Evolutionary conservation across 2,797 vertebrate genomes (phyloP), one percentile per base, ranked within the genome.

Genomic region (Coilia nasus): DNA sequence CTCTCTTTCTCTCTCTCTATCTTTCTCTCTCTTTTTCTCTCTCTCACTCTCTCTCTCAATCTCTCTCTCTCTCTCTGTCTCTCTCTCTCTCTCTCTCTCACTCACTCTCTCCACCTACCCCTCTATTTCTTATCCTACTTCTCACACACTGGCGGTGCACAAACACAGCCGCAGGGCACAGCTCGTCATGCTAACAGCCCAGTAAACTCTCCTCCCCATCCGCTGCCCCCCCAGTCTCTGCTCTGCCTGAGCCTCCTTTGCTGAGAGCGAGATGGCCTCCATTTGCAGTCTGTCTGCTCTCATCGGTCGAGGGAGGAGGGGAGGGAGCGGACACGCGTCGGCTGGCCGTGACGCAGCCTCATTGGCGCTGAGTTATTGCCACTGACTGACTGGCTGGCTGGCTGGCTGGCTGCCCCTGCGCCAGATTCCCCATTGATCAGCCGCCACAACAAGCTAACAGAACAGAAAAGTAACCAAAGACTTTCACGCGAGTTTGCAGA

Each of bases 211-310:
- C 56, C 54, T 83, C 71, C 71, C 47, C 62, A 46, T 25, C 41
- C 62, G 31, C 50, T 7, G 9, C 7, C 9, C 50, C 71, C 71
- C 47, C 64, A 50, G 12, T 46, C 46, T 21, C 78, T 85, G 81
- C 83, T 87, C 86, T 87, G 86, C 87, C 85, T 54, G 80, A 50
- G 81, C 31, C 46, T 80, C 44, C 82, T 82, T 21, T 85, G 47
- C 83, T 54, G 9, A 54, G 31, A 75, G 67, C 21, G 35, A 5
- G 86, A 88, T 85, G 85, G 89, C 86, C 86, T 90, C 85, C 85
- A 87, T 90, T 88, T 91, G 84, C 87, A 87, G 83, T 75, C 85
- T 88, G 87, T 86, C 82, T n/a, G 78, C 59, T 88, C 83, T 83
- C 59, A 83, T 84, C 71, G 59, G 83, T 78, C 85, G 50, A 60